Conservation (phyloP, 2,888 invertebrate species). For the Yponomeuta plumbellus region DNA sequence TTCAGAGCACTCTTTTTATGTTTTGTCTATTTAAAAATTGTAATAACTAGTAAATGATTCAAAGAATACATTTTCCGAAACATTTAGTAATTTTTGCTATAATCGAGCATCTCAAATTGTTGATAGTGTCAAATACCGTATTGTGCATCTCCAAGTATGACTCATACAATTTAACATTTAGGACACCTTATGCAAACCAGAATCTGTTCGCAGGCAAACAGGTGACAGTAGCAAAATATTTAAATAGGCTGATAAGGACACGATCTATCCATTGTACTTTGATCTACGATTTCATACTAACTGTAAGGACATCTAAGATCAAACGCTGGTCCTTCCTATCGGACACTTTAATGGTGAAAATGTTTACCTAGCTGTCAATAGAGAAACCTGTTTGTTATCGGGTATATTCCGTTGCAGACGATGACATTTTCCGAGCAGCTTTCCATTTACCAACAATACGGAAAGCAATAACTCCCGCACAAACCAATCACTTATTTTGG, state of each 20-base stretch:
- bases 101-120: too few relatives aligned
- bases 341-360: background rate
- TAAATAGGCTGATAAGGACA: slow-evolving; percentile 5
- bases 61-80: too few relatives aligned
- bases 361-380: background rate
- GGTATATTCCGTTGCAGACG: background rate
- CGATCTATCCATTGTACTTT: background rate
- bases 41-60: too few relatives aligned
- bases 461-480: too few relatives aligned
- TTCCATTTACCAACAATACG: too few relatives aligned
- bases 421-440: too few relatives aligned
- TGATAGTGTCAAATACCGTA: too few relatives aligned
- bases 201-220: background rate
- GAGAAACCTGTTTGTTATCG: background rate
- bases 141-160: background rate
- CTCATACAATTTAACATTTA: background rate
- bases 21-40: too few relatives aligned
- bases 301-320: background rate
- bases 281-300: background rate
- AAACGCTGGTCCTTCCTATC: background rate
- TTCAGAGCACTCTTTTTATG: too few relatives aligned
- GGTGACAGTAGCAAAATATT: background rate
- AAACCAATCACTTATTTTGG: too few relatives aligned
- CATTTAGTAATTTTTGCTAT: too few relatives aligned
- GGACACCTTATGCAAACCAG: background rate